Evolutionary conservation across 1,140 invertebrate genomes (phyloP).

Genomic region (Bombus impatiens): DNA sequence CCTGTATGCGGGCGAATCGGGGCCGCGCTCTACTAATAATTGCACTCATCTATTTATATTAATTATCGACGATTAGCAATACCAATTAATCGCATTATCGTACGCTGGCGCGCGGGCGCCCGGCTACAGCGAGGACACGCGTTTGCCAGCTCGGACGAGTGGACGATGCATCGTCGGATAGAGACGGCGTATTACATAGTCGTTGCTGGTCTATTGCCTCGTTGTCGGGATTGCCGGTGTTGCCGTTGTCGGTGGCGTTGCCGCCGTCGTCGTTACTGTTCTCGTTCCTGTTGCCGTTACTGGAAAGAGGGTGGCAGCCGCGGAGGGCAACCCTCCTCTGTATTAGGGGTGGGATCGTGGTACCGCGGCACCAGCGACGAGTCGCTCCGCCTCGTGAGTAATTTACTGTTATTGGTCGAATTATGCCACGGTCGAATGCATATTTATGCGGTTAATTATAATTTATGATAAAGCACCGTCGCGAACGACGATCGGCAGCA

Average conservation of each 20-base stretch:
- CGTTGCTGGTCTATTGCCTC: neutral
- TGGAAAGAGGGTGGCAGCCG: conserved; percentile 36
- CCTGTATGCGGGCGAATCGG: conserved; percentile 58
- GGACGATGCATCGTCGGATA: neutral
- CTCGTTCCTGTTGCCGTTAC: conserved; percentile 9
- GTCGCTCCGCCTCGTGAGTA: conserved; percentile 78
- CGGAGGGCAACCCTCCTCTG: conserved; percentile 54
- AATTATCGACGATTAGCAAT: conserved; percentile 83
- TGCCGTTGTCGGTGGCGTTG: neutral
- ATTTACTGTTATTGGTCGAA: conserved; percentile 83
- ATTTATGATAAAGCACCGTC: conserved; percentile 81
- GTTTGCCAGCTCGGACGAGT: neutral
- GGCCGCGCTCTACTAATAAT: conserved; percentile 71
- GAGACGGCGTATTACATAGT: neutral
- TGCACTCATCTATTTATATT: conserved; percentile 83
- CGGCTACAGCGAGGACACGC: neutral
- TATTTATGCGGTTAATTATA: conserved; percentile 83
- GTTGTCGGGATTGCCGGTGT: neutral
- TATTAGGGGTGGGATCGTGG: conserved; percentile 45
- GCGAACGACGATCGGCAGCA: conserved; percentile 73
- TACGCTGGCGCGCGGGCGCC: conserved; percentile 25
- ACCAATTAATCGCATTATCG: conserved; percentile 83
- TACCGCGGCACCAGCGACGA: conserved; percentile 60
- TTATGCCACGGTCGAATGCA: conserved; percentile 82
- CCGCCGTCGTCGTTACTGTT: neutral